Percentiles rank a stretch among this genome's conserved stretches.
These are phyloP conservation scores for Eupsilia transversa DNA, from an alignment of 2,888 invertebrate species.

Conservation along the genomic window DNA sequence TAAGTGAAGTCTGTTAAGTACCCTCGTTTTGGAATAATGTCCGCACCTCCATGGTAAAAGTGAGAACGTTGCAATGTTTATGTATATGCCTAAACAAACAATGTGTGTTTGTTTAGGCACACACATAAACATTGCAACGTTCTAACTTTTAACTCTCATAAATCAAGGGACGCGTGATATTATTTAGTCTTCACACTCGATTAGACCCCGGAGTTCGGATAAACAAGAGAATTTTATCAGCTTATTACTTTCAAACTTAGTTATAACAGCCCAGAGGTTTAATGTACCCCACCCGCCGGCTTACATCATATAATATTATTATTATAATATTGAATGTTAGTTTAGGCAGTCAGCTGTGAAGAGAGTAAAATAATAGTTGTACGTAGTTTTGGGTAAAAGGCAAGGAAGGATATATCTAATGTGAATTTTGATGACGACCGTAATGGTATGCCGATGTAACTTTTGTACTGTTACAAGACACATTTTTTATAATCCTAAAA, in stretches of 20 bases:
- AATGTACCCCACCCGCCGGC: slow-evolving; percentile 14
- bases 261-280: slow-evolving; percentile 35
- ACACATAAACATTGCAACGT: no score
- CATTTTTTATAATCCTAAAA: neutral
- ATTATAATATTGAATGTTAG: slow-evolving; percentile 58
- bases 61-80: slow-evolving; percentile 12
- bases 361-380: slow-evolving; percentile 24
- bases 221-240: slow-evolving; percentile 53
- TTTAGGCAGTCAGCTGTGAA: slow-evolving; percentile 43
- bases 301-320: slow-evolving; percentile 32
- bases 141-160: slow-evolving; percentile 27
- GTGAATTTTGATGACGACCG: neutral
- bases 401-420: neutral
- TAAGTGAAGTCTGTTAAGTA: neutral
- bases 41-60: neutral
- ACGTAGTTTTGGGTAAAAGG: slow-evolving; percentile 28
- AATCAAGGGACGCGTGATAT: slow-evolving; percentile 32
- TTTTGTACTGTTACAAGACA: neutral
- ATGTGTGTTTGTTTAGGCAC: no score
- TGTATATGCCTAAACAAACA: slow-evolving; percentile 13
- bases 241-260: slow-evolving; percentile 50
- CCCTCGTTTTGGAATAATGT: neutral
- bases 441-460: neutral
- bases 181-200: slow-evolving; percentile 48
- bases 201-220: slow-evolving; percentile 44